Conservation (phyloP, 2,797 vertebrate genomes). For the Salarias fasciatus region DNA sequence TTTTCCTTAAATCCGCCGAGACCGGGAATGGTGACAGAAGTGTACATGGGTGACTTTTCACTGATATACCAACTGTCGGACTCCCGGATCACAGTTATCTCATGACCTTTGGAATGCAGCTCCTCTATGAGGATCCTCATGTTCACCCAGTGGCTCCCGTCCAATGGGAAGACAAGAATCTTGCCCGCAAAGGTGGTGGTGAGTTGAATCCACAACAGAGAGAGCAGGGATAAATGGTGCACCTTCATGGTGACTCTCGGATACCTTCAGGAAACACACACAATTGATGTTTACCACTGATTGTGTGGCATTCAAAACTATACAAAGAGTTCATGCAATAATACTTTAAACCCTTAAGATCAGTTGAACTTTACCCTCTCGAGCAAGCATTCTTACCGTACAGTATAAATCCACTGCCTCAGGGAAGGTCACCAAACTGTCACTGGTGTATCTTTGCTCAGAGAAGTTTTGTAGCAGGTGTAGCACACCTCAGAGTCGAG, state of each 20-base stretch:
- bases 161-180: constrained; percentile 72
- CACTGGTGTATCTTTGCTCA: neutral
- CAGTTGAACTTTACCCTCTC: neutral
- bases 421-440: neutral
- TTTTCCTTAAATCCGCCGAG: constrained; percentile 56
- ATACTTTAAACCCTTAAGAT: no score
- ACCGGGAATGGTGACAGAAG: constrained; percentile 48
- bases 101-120: constrained; percentile 67
- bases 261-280: constrained; percentile 38
- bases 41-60: constrained; percentile 67
- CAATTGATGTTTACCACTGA: neutral
- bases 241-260: constrained; percentile 27
- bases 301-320: neutral
- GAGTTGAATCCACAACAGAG: constrained; percentile 44
- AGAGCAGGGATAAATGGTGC: constrained; percentile 19
- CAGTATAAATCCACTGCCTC: constrained; percentile 3
- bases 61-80: constrained; percentile 74
- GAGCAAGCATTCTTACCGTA: constrained; percentile 36
- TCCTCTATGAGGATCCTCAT: constrained; percentile 72
- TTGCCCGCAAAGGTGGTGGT: constrained; percentile 43
- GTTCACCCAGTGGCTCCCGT: constrained; percentile 80
- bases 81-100: constrained; percentile 64
- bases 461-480: neutral
- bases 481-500: neutral
- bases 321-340: neutral